Evolutionary conservation across 2,888 invertebrate species (phyloP).

Genomic region (Torymus auratus): DNA sequence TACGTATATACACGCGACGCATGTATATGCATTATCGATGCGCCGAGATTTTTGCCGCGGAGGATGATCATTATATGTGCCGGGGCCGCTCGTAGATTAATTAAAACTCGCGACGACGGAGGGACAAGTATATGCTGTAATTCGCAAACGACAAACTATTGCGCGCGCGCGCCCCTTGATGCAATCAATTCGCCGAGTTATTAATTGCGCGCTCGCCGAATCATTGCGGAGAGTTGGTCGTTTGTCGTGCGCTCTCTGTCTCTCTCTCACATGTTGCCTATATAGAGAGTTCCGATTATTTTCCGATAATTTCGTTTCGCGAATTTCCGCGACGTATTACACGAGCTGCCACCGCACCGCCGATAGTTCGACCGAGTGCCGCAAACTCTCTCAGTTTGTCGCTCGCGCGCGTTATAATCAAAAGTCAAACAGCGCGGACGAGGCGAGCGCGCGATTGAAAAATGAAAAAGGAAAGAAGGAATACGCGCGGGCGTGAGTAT

Average conservation of each 20-base stretch:
- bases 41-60: no score
- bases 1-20: no score
- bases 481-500: background rate
- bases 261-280: no score
- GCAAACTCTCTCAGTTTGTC: slow-evolving; percentile 16
- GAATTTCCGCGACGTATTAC: slow-evolving; percentile 30
- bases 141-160: no score
- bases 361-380: background rate
- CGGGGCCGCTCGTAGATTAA: slow-evolving; percentile 11
- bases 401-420: slow-evolving; percentile 30
- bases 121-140: background rate
- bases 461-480: slow-evolving; percentile 19
- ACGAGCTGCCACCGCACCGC: background rate
- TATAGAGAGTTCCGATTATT: slow-evolving; percentile 34
- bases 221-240: slow-evolving; percentile 11
- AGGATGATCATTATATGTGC: background rate
- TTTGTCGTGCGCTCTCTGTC: background rate
- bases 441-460: slow-evolving; percentile 10
- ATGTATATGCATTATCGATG: no score
- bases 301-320: slow-evolving; percentile 51
- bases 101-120: slow-evolving; percentile 30
- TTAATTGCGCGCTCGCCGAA: background rate
- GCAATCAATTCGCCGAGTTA: background rate
- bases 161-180: background rate
- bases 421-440: slow-evolving; percentile 45